Evolutionary conservation across 2,113 vertebrate species (phyloP).

Genomic region (Alexandromys fortis): DNA sequence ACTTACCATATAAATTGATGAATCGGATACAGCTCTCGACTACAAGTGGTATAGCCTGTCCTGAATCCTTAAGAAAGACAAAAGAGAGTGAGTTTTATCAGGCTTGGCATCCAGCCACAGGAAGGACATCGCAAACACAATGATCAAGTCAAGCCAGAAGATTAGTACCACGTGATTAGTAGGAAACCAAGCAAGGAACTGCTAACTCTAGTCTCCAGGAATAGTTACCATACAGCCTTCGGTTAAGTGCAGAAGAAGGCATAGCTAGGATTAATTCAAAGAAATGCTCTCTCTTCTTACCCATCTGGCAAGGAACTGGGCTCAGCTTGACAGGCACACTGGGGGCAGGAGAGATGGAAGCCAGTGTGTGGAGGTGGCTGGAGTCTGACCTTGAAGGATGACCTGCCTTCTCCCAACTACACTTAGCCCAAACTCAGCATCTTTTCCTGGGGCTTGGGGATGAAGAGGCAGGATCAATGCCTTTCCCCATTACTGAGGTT

Average conservation of each 20-base stretch:
- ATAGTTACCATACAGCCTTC: constrained; percentile 42
- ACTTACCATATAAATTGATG: constrained; percentile 98
- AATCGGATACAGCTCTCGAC: constrained; percentile 98
- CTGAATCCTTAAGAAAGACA: constrained; percentile 89
- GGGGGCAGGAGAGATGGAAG: neutral
- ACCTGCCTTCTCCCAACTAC: neutral
- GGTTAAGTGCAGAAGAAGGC: constrained; percentile 45
- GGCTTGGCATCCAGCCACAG: neutral
- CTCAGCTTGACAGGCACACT: neutral
- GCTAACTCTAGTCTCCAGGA: constrained; percentile 57
- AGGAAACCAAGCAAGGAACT: constrained; percentile 81
- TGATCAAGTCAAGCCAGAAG: constrained; percentile 67
- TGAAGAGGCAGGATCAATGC: neutral
- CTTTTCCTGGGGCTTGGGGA: neutral
- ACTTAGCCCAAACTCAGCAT: neutral
- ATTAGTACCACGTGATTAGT: constrained; percentile 81
- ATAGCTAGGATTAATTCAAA: constrained; percentile 25
- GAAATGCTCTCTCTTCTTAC: constrained; percentile 72
- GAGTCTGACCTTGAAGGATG: neutral
- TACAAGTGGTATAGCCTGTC: constrained; percentile 96
- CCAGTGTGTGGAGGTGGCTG: neutral
- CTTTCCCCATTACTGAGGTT: neutral
- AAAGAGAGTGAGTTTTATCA: constrained; percentile 40
- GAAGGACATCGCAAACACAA: constrained; percentile 55
- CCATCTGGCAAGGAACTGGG: constrained; percentile 30